A percentile compares a stretch with the other conserved stretches of the same genome.
These are phyloP conservation scores for Microctenopoma stevenorrisi DNA, from an alignment of 2,797 vertebrate genomes.

Conservation along the genomic window DNA sequence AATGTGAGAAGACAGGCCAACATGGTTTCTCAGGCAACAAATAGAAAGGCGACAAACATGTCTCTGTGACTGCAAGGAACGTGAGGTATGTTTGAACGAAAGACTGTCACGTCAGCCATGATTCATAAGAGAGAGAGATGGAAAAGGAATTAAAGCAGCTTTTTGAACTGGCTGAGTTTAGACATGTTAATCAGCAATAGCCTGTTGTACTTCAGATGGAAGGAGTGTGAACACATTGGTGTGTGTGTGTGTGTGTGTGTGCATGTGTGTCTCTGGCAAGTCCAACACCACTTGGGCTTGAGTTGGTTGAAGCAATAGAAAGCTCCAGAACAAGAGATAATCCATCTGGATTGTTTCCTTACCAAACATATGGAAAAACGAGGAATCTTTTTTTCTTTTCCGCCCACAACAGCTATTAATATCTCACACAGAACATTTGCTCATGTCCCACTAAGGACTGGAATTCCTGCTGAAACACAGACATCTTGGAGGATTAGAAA, in stretches of 20 bases:
- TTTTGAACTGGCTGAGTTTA: conserved; percentile 69
- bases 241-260: conserved; percentile 32
- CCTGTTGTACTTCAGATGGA: conserved; percentile 75
- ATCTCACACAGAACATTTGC: conserved; percentile 71
- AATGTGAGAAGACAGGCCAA: conserved; percentile 84
- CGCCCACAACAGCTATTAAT: conserved; percentile 82
- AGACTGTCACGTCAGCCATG: conserved; percentile 48
- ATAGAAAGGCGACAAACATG: conserved; percentile 78
- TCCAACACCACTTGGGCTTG: conserved; percentile 62
- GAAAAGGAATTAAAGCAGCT: conserved; percentile 61
- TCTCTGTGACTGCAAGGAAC: conserved; percentile 60
- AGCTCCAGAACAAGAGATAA: conserved; percentile 76
- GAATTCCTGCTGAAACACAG: conserved; percentile 75
- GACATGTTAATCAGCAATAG: conserved; percentile 81
- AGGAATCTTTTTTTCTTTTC: conserved; percentile 70
- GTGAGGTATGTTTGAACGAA: conserved; percentile 67
- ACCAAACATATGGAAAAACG: conserved; percentile 84
- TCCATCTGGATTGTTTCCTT: conserved; percentile 83
- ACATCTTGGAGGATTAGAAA: conserved; percentile 64
- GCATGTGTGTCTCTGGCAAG: conserved; percentile 56
- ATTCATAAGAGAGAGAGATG: conserved; percentile 60
- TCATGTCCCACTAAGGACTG: conserved; percentile 78
- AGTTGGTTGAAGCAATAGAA: conserved; percentile 62
- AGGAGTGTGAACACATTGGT: conserved; percentile 44
- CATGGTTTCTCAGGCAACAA: conserved; percentile 84